A percentile compares a stretch with the other conserved stretches of the same genome.
Evolutionary conservation across 2,113 vertebrate genomes (phyloP).

Genomic region (Caranx melampygus): DNA sequence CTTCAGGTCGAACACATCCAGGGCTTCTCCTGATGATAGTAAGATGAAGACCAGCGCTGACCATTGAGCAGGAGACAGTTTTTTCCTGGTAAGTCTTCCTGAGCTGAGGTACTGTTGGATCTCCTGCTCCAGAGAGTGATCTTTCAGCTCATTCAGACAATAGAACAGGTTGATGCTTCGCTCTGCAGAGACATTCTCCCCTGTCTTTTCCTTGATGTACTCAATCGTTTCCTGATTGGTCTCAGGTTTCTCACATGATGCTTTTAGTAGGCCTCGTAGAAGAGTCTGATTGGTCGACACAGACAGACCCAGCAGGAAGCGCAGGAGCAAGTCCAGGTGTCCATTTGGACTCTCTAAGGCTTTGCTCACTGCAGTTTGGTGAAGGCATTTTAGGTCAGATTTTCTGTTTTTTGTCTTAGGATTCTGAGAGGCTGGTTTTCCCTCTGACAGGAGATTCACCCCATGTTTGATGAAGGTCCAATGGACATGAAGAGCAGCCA

Average conservation of each 20-base stretch:
- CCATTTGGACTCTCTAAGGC: conserved; percentile 55
- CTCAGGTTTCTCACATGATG: neutral
- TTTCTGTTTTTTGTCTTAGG: neutral
- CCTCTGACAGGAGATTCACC: conserved; percentile 23
- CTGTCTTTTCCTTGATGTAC: conserved; percentile 37
- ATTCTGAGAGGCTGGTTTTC: neutral
- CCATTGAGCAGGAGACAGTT: conserved; percentile 35
- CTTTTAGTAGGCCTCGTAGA: conserved; percentile 3
- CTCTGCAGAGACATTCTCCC: conserved; percentile 10
- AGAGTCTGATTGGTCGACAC: conserved; percentile 38
- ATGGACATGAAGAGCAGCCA: conserved; percentile 45
- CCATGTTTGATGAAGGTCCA: conserved; percentile 32
- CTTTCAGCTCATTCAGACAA: conserved; percentile 31
- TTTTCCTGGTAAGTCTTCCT: conserved; percentile 8
- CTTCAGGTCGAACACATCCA: conserved; percentile 33
- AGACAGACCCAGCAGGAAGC: conserved; percentile 56
- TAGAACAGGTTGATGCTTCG: conserved; percentile 42
- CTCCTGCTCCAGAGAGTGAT: conserved; percentile 25
- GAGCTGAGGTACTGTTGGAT: conserved; percentile 25
- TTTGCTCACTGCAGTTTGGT: conserved; percentile 45
- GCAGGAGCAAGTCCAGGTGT: conserved; percentile 58
- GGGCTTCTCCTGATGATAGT: conserved; percentile 21
- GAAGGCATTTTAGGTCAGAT: neutral
- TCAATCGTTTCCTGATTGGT: conserved; percentile 2
- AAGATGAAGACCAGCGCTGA: conserved; percentile 44